Base-by-base conservation (phyloP, 2,888 invertebrate species). In the Diogma glabrata region DNA sequence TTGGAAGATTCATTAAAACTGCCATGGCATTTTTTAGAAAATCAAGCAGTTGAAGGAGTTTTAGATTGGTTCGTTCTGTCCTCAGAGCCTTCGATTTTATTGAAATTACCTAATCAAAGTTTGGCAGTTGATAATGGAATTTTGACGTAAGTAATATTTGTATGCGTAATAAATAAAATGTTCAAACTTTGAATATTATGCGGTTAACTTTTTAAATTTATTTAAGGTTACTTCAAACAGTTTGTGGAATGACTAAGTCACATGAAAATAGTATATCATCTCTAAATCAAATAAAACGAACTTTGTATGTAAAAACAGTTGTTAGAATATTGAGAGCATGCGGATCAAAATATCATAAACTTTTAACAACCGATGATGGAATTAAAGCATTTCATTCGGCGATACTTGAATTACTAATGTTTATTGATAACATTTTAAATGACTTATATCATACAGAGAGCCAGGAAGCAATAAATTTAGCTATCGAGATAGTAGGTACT, bases 61-160 rank as follows among this genome's bases (percentile, higher is more conserved):
- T 73, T 83, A 57, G 82, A 82, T 63, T 86, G 86, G 85, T 81
- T 83, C 58, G 76, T 85, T 8, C 79, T 80, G 73, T 80, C 80
- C 54, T 80, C 81, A 59, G 84, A 87, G 66, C 79, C 84, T 0
- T 70, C 75, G 49, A 82, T 84, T 52, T 74, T 85, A 26, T 69
- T 86, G 19, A 71, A 70, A 58, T 62, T 69, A 24, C 74, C 74
- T 54, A 56, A 62, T 2, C 67, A 69, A 51, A 72, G 69, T 52
- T 70, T 75, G 57, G 73, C 76, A 54, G 71, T 79, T 47, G 81
- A 82, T 61, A 69, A 71, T 47, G 75, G 77, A 38, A 71, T 79
- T 22, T 68, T n/a, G n/a, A n/a, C n/a, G n/a, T n/a, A n/a, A n/a
- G n/a, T n/a, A n/a, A n/a, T n/a, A n/a, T n/a, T n/a, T n/a, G n/a